A percentile compares a stretch with the other conserved stretches of the same genome.
phyloP scores from a whole-genome alignment of 1,140 invertebrate genomes.

The Oryzaephilus surinamensis region DNA sequence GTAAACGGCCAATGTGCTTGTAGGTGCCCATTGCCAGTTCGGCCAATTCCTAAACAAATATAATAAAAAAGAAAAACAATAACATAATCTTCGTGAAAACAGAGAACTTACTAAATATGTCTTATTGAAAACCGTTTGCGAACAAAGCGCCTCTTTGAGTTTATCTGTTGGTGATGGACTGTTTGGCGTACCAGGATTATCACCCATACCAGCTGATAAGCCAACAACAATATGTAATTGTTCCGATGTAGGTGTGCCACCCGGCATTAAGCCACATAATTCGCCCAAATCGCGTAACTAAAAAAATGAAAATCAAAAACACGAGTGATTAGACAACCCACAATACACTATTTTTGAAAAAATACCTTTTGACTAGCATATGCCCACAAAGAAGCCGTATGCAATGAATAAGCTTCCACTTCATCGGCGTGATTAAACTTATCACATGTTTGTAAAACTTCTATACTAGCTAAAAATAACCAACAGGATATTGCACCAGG shows the following conservation, averaged over 20 bases:
- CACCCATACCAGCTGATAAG: conserved; percentile 80
- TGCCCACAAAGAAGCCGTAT: conserved; percentile 84
- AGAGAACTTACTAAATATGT: conserved; percentile 62
- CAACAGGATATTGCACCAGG: conserved; percentile 83
- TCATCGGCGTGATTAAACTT: conserved; percentile 52
- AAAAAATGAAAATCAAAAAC: conserved; percentile 25
- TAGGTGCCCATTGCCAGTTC: conserved; percentile 94
- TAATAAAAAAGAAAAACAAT: background rate
- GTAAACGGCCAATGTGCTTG: conserved; percentile 82
- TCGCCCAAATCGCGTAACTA: conserved; percentile 77
- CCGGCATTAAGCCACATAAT: conserved; percentile 85
- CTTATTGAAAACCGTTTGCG: conserved; percentile 78
- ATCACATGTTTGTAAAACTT: conserved; percentile 74
- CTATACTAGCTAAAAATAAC: conserved; percentile 85
- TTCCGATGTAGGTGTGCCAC: conserved; percentile 67
- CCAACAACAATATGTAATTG: conserved; percentile 84
- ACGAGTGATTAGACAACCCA: too few species aligned
- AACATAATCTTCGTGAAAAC: conserved; percentile 2
- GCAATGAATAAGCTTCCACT: conserved; percentile 69
- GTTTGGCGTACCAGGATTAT: conserved; percentile 43
- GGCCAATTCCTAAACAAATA: conserved; percentile 59
- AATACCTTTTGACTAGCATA: conserved; percentile 88
- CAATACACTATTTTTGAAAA: conserved; percentile 5
- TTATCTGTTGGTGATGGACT: conserved; percentile 67
- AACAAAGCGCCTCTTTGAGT: conserved; percentile 83